phyloP scores from a whole-genome alignment of 1,140 invertebrate species.

The Dendroctonus valens region DNA sequence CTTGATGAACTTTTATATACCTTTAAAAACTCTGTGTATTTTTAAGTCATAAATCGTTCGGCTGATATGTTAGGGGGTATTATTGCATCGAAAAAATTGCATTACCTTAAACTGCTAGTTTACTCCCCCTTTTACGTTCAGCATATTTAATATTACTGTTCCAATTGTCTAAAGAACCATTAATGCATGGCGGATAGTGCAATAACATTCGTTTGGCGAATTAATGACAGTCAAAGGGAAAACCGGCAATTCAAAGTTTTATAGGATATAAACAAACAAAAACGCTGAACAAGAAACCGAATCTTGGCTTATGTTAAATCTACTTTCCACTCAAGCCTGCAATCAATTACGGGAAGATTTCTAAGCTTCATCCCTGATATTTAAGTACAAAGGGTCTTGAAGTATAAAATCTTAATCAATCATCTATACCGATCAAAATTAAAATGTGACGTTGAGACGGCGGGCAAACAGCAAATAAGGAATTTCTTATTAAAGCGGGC shows the following conservation, averaged over 20 bases:
- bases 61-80: conserved; percentile 3
- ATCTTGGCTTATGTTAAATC: conserved; percentile 15
- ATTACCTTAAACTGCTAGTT: neutral
- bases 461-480: conserved; percentile 23
- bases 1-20: conserved; percentile 19
- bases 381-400: conserved; percentile 30
- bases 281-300: conserved; percentile 6
- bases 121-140: neutral
- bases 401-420: conserved; percentile 35
- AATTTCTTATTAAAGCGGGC: conserved; percentile 5
- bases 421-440: conserved; percentile 32
- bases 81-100: neutral
- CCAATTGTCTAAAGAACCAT: too few relatives aligned
- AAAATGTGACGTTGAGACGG: conserved; percentile 29
- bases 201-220: too few relatives aligned
- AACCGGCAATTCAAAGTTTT: neutral
- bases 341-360: conserved; percentile 26
- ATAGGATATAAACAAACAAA: neutral
- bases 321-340: conserved; percentile 23
- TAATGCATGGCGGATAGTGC: too few relatives aligned
- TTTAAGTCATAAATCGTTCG: conserved; percentile 28
- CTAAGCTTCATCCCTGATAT: conserved; percentile 29
- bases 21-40: conserved; percentile 21
- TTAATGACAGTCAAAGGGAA: too few relatives aligned
- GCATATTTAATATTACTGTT: neutral